A percentile compares a stretch with the other conserved stretches of the same genome.
These are phyloP conservation scores for Hirundichthys speculiger DNA, from an alignment of 2,113 vertebrate genomes.

Conservation along the genomic window DNA sequence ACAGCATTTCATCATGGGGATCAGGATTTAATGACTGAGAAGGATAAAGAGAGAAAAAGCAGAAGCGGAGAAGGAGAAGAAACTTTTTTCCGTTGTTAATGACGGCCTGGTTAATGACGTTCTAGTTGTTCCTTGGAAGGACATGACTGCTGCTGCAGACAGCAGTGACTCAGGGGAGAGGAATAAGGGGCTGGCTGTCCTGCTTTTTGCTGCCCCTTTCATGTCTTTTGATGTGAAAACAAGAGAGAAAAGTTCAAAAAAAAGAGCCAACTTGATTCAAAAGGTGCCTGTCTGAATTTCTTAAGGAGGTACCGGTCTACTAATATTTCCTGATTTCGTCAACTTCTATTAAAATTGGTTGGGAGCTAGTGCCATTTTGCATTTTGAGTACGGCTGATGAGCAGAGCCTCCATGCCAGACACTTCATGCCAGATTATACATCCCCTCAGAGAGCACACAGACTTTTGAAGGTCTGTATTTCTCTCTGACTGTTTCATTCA, in stretches of 20 bases:
- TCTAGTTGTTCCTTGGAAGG: constrained; percentile 68
- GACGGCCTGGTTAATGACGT: constrained; percentile 70
- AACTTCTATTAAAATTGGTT: constrained; percentile 59
- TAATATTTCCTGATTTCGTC: constrained; percentile 65
- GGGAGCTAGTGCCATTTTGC: constrained; percentile 52
- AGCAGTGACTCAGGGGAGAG: constrained; percentile 58
- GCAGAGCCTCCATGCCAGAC: constrained; percentile 50
- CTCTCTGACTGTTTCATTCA: constrained; percentile 73
- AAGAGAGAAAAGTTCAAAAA: constrained; percentile 75
- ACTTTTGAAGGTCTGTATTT: constrained; percentile 72
- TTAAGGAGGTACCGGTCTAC: constrained; percentile 36
- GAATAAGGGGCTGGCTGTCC: constrained; percentile 57
- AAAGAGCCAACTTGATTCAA: constrained; percentile 45
- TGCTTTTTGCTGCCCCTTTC: constrained; percentile 68
- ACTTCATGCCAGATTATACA: constrained; percentile 65
- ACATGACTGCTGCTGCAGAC: constrained; percentile 66
- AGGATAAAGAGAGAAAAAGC: constrained; percentile 49
- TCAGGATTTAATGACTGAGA: constrained; percentile 71
- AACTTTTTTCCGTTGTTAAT: constrained; percentile 71
- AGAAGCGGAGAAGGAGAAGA: constrained; percentile 53
- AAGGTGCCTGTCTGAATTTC: constrained; percentile 64
- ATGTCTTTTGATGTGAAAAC: constrained; percentile 76
- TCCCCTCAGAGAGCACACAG: constrained; percentile 59
- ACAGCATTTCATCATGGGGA: constrained; percentile 71
- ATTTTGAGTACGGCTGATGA: constrained; percentile 62